Percentiles rank a stretch among this genome's conserved stretches.
Conservation (phyloP, 2,888 invertebrate genomes). For the Nemapogon koenigi region DNA sequence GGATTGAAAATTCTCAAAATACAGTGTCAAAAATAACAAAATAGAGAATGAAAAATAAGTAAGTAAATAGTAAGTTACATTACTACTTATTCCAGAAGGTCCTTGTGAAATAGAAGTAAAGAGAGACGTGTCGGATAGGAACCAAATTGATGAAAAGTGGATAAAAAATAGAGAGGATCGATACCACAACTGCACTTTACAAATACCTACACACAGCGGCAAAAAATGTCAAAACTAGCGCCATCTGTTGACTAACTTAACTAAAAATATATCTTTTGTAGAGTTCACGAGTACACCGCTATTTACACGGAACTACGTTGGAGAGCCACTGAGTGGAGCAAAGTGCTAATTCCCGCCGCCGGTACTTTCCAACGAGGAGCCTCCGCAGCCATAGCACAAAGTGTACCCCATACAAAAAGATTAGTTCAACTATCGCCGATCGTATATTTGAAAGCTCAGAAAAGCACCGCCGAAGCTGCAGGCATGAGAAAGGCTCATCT, state of each 20-base stretch:
- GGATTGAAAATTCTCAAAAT: neutral
- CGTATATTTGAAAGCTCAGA: slow-evolving; percentile 84
- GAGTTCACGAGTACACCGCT: slow-evolving; percentile 71
- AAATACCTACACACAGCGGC: neutral
- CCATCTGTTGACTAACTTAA: slow-evolving; percentile 7
- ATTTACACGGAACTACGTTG: slow-evolving; percentile 76
- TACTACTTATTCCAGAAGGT: too few species aligned
- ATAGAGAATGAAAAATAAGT: too few species aligned
- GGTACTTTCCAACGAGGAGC: slow-evolving; percentile 76
- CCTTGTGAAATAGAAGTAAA: too few species aligned
- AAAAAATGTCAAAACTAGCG: too few species aligned
- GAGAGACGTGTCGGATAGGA: too few species aligned
- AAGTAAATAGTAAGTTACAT: too few species aligned
- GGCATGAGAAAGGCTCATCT: slow-evolving; percentile 88
- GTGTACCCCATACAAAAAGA: slow-evolving; percentile 65
- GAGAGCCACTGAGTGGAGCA: slow-evolving; percentile 67
- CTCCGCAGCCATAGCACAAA: slow-evolving; percentile 71
- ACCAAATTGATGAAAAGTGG: too few species aligned
- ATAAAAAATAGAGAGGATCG: too few species aligned
- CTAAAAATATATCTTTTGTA: slow-evolving; percentile 42
- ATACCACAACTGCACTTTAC: too few species aligned
- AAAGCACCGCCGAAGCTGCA: slow-evolving; percentile 78
- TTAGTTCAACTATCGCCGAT: slow-evolving; percentile 79
- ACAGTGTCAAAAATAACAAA: too few species aligned
- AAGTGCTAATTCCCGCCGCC: slow-evolving; percentile 71